Evolutionary conservation across 2,113 vertebrate species (phyloP).

Genomic region (Porphyrio hochstetteri): DNA sequence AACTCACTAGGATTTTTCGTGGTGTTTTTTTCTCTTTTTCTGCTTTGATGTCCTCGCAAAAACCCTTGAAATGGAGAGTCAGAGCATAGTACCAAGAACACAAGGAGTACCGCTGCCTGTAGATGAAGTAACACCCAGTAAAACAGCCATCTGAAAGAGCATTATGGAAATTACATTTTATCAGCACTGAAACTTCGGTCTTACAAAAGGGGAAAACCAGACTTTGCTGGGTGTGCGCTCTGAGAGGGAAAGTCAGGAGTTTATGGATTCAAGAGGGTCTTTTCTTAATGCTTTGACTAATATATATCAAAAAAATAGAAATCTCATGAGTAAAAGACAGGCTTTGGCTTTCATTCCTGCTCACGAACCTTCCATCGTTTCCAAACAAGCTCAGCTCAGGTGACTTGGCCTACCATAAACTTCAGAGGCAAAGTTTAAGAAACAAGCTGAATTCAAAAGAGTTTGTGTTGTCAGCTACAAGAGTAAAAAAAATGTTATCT

Average conservation of each 20-base stretch:
- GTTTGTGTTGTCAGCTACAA: conserved; percentile 19
- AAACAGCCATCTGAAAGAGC: background rate
- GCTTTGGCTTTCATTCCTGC: background rate
- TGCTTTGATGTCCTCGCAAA: background rate
- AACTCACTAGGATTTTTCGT: background rate
- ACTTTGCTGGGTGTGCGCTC: background rate
- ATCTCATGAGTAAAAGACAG: background rate
- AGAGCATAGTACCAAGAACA: background rate
- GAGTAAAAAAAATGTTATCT: conserved; percentile 68
- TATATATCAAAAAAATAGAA: background rate
- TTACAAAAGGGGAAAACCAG: background rate
- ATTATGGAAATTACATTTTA: background rate
- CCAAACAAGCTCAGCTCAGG: conserved; percentile 36
- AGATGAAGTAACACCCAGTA: background rate
- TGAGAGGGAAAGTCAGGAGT: background rate
- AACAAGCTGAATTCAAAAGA: conserved; percentile 64
- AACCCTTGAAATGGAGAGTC: background rate
- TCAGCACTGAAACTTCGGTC: background rate
- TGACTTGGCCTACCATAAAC: conserved; percentile 32
- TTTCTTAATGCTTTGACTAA: background rate
- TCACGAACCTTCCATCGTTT: background rate
- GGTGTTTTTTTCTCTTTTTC: background rate
- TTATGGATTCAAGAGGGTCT: background rate
- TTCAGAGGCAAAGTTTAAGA: conserved; percentile 38
- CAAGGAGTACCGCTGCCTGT: background rate